Evolutionary conservation across 2,888 invertebrate genomes (phyloP).

Genomic region (Notodromas monacha): DNA sequence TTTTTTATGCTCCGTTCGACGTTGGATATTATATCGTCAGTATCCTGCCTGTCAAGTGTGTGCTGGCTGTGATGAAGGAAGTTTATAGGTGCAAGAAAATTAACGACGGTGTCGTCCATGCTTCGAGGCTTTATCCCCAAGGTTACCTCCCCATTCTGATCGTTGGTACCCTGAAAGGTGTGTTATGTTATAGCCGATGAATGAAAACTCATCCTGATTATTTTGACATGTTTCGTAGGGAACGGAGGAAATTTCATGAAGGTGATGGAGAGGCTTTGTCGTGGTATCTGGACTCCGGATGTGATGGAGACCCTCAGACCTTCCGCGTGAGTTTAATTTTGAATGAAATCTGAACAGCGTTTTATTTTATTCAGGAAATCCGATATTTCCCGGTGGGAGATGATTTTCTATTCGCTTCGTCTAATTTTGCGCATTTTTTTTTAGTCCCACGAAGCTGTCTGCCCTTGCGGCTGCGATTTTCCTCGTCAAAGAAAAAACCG

Average conservation of each 20-base stretch:
- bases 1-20: constrained; percentile 95
- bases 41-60: constrained; percentile 65
- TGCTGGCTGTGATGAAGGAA: constrained; percentile 82
- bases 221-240: constrained; percentile 26
- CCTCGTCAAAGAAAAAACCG: constrained; percentile 81
- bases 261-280: constrained; percentile 62
- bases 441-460: constrained; percentile 79
- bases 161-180: constrained; percentile 48
- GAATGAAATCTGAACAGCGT: too few relatives aligned
- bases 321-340: constrained; percentile 86
- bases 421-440: too few relatives aligned
- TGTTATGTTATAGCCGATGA: too few relatives aligned
- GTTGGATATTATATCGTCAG: constrained; percentile 80
- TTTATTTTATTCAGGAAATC: too few relatives aligned
- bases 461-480: constrained; percentile 79
- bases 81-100: constrained; percentile 50
- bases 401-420: too few relatives aligned
- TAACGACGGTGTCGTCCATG: constrained; percentile 81
- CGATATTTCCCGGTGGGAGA: too few relatives aligned
- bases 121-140: constrained; percentile 80
- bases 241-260: constrained; percentile 87
- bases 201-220: too few relatives aligned
- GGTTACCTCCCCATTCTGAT: constrained; percentile 82
- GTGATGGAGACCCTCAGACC: constrained; percentile 97
- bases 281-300: constrained; percentile 92